Conservation (phyloP, 2,888 invertebrate species). For the Sphaerophoria taeniata region DNA sequence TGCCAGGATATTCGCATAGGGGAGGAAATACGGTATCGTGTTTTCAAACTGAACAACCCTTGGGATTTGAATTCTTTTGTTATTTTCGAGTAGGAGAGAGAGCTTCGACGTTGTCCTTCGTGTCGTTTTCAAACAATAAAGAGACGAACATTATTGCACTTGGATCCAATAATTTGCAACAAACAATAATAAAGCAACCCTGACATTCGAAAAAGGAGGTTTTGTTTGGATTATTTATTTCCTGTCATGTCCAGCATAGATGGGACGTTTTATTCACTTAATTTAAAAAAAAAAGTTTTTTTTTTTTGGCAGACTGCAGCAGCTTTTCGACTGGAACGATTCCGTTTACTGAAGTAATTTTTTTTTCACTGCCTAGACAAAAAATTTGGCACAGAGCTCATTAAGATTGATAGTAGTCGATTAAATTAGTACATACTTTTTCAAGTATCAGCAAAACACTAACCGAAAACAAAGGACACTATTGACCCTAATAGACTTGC, state of each 20-base stretch:
- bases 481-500: too few species aligned
- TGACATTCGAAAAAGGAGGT: background rate
- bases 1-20: slow-evolving; percentile 28
- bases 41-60: slow-evolving; percentile 26
- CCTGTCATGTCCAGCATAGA: background rate
- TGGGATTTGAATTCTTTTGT: slow-evolving; percentile 29
- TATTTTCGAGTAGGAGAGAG: background rate
- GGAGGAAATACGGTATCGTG: slow-evolving; percentile 50
- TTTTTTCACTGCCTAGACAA: too few species aligned
- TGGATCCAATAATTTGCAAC: slow-evolving; percentile 25
- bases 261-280: background rate
- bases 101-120: too few species aligned
- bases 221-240: background rate
- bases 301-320: too few species aligned
- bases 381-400: too few species aligned
- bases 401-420: too few species aligned
- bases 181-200: slow-evolving; percentile 14
- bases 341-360: too few species aligned
- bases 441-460: too few species aligned
- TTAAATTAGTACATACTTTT: too few species aligned
- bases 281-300: too few species aligned
- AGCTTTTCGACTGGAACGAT: too few species aligned
- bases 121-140: slow-evolving; percentile 3
- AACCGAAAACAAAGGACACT: too few species aligned
- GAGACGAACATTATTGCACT: slow-evolving; percentile 11